Evolutionary conservation across 2,113 vertebrate species (phyloP).

Genomic region (Pterophyllum scalare): DNA sequence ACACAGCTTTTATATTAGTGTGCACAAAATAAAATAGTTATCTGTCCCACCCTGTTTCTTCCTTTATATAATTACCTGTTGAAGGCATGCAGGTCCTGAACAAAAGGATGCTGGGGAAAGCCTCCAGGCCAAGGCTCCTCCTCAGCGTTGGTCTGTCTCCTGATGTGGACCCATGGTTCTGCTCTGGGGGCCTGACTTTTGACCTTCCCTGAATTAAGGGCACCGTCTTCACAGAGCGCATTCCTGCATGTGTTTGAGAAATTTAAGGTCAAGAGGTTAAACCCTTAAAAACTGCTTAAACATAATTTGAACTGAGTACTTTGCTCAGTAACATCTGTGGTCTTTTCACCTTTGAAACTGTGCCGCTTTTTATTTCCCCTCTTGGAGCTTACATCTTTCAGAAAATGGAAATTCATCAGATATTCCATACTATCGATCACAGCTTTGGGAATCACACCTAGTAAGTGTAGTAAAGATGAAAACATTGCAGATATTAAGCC

Average conservation of each 20-base stretch:
- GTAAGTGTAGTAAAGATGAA: not conserved
- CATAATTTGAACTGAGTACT: not conserved
- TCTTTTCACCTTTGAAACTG: conserved; percentile 85
- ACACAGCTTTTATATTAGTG: not conserved
- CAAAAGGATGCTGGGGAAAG: conserved; percentile 84
- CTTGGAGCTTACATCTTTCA: conserved; percentile 72
- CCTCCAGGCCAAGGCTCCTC: conserved; percentile 83
- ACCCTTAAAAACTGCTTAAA: not conserved
- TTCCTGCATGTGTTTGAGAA: not conserved
- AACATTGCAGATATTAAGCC: not conserved
- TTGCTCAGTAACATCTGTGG: not conserved
- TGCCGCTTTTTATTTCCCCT: conserved; percentile 75
- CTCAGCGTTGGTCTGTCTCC: conserved; percentile 83
- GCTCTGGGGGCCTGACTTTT: conserved; percentile 21
- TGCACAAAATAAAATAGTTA: too few relatives aligned
- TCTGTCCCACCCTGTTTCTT: fast-evolving
- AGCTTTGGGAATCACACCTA: conserved; percentile 87
- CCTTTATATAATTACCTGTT: conserved; percentile 75
- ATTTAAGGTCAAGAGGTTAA: not conserved
- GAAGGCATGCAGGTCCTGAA: conserved; percentile 81
- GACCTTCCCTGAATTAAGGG: conserved; percentile 60
- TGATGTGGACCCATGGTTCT: conserved; percentile 71
- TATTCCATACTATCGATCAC: conserved; percentile 86
- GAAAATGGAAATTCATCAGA: conserved; percentile 75
- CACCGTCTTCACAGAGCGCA: conserved; percentile 68